Percentiles rank a stretch among this genome's conserved stretches.
Evolutionary conservation across 2,888 invertebrate genomes (phyloP).

Genomic region (Aphidoletes aphidimyza): DNA sequence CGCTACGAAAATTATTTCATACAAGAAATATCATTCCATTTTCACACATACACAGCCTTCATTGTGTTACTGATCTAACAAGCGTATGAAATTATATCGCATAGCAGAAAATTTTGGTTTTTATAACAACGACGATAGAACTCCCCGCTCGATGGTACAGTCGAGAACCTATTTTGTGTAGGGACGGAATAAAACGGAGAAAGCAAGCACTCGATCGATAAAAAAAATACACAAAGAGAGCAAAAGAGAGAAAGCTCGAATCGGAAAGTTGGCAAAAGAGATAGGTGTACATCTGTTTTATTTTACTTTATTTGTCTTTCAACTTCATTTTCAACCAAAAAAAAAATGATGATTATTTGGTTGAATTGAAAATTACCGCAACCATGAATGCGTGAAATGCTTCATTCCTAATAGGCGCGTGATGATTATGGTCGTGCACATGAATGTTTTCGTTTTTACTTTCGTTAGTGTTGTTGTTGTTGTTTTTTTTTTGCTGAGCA

Average conservation of each 20-base stretch:
- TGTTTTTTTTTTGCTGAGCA: too few species aligned
- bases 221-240: too few species aligned
- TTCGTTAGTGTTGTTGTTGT: too few species aligned
- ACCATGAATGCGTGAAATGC: background rate
- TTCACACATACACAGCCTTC: background rate
- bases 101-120: background rate
- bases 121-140: background rate
- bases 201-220: too few species aligned
- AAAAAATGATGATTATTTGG: background rate
- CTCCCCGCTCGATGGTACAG: too few species aligned
- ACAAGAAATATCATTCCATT: slow-evolving; percentile 25
- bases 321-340: slow-evolving; percentile 24
- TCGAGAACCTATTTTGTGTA: too few species aligned
- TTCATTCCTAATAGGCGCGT: slow-evolving; percentile 36
- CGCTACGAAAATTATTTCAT: background rate
- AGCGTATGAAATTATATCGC: background rate
- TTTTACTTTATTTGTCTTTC: slow-evolving; percentile 9
- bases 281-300: slow-evolving; percentile 33
- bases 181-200: too few species aligned
- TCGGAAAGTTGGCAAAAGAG: background rate
- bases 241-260: background rate
- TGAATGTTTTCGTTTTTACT: background rate
- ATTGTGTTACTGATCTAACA: background rate
- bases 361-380: background rate
- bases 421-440: slow-evolving; percentile 8